Evolutionary conservation across 2,797 vertebrate genomes (phyloP), one percentile per base, ranked within the genome.

Genomic region (Gobionotothen gibberifrons): DNA sequence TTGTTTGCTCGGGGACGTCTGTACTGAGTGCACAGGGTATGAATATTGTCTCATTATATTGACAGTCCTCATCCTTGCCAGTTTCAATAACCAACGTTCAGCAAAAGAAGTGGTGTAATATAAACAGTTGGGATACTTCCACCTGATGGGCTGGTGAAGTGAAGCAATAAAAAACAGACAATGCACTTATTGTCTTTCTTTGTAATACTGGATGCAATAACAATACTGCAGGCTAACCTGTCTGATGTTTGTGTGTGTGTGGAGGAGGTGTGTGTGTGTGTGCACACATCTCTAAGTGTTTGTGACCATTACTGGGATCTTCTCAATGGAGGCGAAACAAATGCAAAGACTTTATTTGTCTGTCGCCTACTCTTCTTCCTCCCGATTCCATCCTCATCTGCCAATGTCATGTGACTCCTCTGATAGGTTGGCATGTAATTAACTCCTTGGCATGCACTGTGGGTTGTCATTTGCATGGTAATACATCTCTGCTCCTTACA

Each of bases 391-490:
- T 73, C 73, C 79, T 76, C 89, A 88, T 87, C 82, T 85, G 78
- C 87, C 85, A 78, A 81, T 87, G 86, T 90, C 88, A 84, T 89
- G 84, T 89, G 78, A 87, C 89, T 85, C 83, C 67, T 91, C 85
- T 87, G 87, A 91, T 90, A 90, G 81, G 81, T 82, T 92, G 91
- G 89, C 91, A 91, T 90, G 89, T 91, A 91, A 93, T 93, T 90
- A 91, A 90, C 85, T 92, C 84, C 86, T 78, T 90, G 91, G 87
- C 91, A 90, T 89, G 86, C 78, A 44, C 79, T 56, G 85, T 85
- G 90, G 87, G 85, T 81, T 91, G 89, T 93, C 90, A 91, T 93
- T 92, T 92, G 89, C 87, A 92, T 90, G 89, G 90, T 92, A 92
- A 92, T 92, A 93, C 79, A 92, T 90, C 81, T 85, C 68, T 69